A percentile compares a stretch with the other conserved stretches of the same genome.
These are phyloP conservation scores for Lampris incognitus DNA, from an alignment of 2,113 vertebrate species.

Conservation along the genomic window DNA sequence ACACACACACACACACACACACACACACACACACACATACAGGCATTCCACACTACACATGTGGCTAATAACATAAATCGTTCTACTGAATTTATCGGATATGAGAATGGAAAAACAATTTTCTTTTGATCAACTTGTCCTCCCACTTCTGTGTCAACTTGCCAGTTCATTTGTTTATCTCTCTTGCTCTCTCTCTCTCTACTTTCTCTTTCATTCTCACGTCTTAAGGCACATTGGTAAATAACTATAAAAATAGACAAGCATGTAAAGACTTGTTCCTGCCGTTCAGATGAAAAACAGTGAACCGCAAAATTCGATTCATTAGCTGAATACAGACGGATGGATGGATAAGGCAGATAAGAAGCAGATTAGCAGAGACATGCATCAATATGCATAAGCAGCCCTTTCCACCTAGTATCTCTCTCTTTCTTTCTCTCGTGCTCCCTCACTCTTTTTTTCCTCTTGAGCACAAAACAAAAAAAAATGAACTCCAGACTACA, in stretches of 20 bases:
- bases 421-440: constrained; percentile 37
- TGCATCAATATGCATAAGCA: constrained; percentile 75
- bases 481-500: constrained; percentile 57
- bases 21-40: not conserved
- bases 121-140: constrained; percentile 66
- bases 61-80: constrained; percentile 37
- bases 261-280: constrained; percentile 40
- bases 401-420: constrained; percentile 55
- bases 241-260: constrained; percentile 58
- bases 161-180: constrained; percentile 10
- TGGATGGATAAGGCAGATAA: constrained; percentile 76
- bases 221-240: constrained; percentile 51
- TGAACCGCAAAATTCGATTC: constrained; percentile 72
- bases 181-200: not conserved
- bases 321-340: constrained; percentile 80
- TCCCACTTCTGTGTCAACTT: constrained; percentile 42
- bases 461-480: constrained; percentile 39
- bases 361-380: constrained; percentile 76
- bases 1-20: constrained; percentile 13
- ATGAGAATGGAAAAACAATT: constrained; percentile 44
- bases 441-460: constrained; percentile 9
- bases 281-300: constrained; percentile 60
- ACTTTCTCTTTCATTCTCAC: constrained; percentile 25
- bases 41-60: constrained; percentile 6
- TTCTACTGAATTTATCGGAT: constrained; percentile 52